phyloP scores from a whole-genome alignment of 2,797 vertebrate genomes.

The Scolopax rusticola region DNA sequence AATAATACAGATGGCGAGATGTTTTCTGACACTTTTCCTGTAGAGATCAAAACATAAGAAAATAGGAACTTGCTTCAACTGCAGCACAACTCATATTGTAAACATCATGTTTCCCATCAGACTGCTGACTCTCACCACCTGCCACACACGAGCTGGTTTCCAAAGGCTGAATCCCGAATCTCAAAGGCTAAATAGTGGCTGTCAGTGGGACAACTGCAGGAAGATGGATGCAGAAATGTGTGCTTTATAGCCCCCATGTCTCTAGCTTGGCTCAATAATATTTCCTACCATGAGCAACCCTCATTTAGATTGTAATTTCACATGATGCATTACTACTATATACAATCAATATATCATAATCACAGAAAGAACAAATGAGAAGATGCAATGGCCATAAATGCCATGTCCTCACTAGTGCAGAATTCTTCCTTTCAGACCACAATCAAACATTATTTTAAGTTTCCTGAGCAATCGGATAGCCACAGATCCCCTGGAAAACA shows the following conservation, averaged over 20 bases:
- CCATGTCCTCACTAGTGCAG: neutral
- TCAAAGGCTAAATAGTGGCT: slow-evolving; percentile 44
- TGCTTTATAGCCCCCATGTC: neutral
- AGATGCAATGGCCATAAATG: slow-evolving; percentile 4
- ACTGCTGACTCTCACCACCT: neutral
- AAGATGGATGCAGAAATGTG: slow-evolving; percentile 16
- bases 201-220: neutral
- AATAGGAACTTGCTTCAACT: slow-evolving; percentile 9
- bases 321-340: neutral
- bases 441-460: slow-evolving; percentile 5
- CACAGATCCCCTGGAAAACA: neutral
- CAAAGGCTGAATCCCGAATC: slow-evolving; percentile 28
- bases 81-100: neutral
- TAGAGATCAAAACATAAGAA: neutral
- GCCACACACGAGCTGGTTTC: neutral
- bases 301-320: slow-evolving; percentile 46
- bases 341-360: slow-evolving; percentile 45
- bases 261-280: neutral
- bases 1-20: neutral
- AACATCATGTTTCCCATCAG: slow-evolving; percentile 9
- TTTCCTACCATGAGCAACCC: slow-evolving; percentile 24
- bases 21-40: neutral
- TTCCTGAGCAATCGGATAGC: neutral
- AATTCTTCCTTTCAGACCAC: slow-evolving; percentile 2
- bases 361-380: slow-evolving; percentile 17